A percentile compares a stretch with the other conserved stretches of the same genome.
Conservation (phyloP, 53 echinoderm and acorn worm species). For the Luidia sarsii region DNA sequence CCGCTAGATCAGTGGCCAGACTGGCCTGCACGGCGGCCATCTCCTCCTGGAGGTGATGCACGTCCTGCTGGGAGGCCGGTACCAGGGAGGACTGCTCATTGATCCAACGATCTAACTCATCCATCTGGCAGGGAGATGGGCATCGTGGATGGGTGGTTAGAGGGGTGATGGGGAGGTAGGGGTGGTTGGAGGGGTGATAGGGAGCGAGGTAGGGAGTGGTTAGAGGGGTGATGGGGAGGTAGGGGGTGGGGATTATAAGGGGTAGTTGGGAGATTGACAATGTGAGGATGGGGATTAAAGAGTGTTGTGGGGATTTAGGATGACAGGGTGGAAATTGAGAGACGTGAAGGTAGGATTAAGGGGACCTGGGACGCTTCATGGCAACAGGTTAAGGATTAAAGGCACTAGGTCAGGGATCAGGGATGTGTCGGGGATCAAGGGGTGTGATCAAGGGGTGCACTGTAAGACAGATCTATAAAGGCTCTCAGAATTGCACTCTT, state of each 20-base stretch:
- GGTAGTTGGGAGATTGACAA: neutral
- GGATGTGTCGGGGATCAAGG: neutral
- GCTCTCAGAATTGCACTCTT: too few species aligned
- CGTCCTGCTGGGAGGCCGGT: slow-evolving; percentile 57
- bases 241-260: neutral
- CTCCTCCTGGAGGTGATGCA: slow-evolving; percentile 57
- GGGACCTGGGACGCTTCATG: too few species aligned
- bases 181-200: neutral
- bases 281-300: too few species aligned
- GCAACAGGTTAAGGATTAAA: neutral
- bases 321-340: too few species aligned
- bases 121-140: slow-evolving; percentile 38
- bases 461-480: too few species aligned
- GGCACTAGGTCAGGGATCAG: neutral
- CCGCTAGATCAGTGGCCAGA: slow-evolving; percentile 58
- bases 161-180: neutral
- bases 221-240: neutral
- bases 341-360: too few species aligned
- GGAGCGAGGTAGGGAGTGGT: neutral
- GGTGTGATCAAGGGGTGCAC: too few species aligned
- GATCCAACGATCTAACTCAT: slow-evolving; percentile 59
- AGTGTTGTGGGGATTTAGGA: too few species aligned
- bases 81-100: slow-evolving; percentile 36
- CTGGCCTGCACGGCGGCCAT: slow-evolving; percentile 49
- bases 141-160: neutral